These are phyloP conservation scores for Phaenicophaeus curvirostris DNA, from an alignment of 2,797 vertebrate species.

Conservation along the genomic window DNA sequence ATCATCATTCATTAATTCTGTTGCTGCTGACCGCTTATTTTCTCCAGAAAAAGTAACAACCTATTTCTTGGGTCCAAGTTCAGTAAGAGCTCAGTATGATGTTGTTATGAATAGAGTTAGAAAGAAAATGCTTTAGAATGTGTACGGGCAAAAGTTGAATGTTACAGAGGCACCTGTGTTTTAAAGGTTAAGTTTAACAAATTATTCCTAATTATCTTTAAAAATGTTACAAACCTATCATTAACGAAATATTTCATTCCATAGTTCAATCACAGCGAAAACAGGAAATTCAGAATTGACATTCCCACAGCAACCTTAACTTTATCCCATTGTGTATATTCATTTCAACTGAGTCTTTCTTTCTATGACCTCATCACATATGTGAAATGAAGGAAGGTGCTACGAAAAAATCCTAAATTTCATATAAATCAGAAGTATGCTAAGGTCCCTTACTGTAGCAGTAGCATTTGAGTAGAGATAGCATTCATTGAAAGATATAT, in stretches of 20 bases:
- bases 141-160: not conserved
- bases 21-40: not conserved
- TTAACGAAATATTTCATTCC: constrained; percentile 18
- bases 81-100: not conserved
- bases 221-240: not conserved
- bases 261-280: constrained; percentile 16
- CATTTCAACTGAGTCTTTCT: constrained; percentile 30
- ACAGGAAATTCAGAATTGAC: constrained; percentile 33
- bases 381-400: constrained; percentile 45
- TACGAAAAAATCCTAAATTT: constrained; percentile 19
- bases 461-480: not conserved
- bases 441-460: not conserved
- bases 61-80: not conserved
- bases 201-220: constrained; percentile 23
- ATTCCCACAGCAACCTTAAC: constrained; percentile 29
- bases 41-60: not conserved
- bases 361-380: constrained; percentile 25
- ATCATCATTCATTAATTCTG: not conserved
- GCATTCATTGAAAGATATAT: not conserved
- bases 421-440: not conserved
- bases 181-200: not conserved
- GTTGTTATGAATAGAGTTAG: not conserved
- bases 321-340: constrained; percentile 20
- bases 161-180: not conserved
- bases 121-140: not conserved